Evolutionary conservation across 1,140 invertebrate genomes (phyloP).

Genomic region (Periplaneta americana): DNA sequence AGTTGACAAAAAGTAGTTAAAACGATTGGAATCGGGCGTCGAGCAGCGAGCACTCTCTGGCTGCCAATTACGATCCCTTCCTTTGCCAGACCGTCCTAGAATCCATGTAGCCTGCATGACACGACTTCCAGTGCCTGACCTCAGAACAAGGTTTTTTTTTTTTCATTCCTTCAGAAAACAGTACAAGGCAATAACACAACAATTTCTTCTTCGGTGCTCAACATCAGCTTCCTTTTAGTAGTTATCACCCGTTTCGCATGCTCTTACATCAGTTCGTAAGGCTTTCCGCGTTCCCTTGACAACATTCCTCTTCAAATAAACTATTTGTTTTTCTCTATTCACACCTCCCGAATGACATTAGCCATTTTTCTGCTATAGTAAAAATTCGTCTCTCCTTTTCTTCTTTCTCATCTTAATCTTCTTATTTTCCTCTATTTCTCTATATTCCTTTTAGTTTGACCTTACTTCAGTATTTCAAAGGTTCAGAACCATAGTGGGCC

Average conservation of each 20-base stretch:
- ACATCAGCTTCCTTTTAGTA: background rate
- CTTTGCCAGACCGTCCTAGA: background rate
- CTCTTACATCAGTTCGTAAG: background rate
- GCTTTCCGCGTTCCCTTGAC: background rate
- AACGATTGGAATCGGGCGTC: background rate
- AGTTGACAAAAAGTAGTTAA: background rate
- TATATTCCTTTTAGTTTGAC: too few species aligned
- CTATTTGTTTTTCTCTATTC: background rate
- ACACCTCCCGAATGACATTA: background rate
- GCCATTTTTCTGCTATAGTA: background rate
- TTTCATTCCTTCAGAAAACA: background rate
- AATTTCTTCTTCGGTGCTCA: background rate
- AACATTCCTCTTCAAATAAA: background rate
- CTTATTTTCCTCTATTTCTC: too few species aligned
- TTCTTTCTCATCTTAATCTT: too few species aligned
- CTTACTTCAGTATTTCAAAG: too few species aligned
- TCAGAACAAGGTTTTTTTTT: background rate
- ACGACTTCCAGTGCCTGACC: background rate
- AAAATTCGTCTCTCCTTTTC: too few species aligned
- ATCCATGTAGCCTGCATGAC: background rate
- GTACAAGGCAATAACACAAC: background rate
- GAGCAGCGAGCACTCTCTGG: background rate
- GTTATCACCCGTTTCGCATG: background rate
- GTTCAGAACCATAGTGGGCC: too few species aligned
- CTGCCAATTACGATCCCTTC: background rate